phyloP scores from a whole-genome alignment of 2,113 vertebrate genomes.

The Tragelaphus scriptus region DNA sequence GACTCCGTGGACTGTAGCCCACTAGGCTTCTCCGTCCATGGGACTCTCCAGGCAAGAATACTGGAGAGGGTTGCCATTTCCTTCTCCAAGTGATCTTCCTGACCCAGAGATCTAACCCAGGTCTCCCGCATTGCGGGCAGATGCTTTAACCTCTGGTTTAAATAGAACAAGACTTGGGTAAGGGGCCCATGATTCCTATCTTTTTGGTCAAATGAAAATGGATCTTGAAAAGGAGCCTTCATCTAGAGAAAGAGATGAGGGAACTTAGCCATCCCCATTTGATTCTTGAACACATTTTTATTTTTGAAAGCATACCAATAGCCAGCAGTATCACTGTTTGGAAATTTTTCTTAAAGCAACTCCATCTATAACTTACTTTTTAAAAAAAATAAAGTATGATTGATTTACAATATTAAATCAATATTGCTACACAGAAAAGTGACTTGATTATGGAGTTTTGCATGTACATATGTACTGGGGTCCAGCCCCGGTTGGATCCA shows the following conservation, averaged over 20 bases:
- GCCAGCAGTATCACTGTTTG: background rate
- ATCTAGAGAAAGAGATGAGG: background rate
- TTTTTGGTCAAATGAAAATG: background rate
- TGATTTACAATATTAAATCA: background rate
- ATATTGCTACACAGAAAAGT: background rate
- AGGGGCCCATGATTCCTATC: background rate
- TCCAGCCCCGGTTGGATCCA: no score
- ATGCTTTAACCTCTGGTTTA: background rate
- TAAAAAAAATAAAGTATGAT: background rate
- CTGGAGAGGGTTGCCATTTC: no score
- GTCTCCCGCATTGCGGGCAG: no score
- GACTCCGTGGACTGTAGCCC: accelerated
- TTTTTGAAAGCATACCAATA: background rate
- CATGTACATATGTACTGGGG: background rate
- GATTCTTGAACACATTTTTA: background rate
- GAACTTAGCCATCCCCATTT: background rate
- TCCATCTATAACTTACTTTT: background rate
- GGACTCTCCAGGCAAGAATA: no score
- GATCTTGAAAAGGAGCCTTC: background rate
- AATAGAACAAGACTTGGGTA: background rate
- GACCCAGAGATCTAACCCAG: no score
- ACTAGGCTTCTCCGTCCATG: no score
- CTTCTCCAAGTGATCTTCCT: no score
- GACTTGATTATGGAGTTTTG: background rate
- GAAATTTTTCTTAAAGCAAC: background rate